Conservation (phyloP, 2,888 invertebrate species). For the Macaria liturata region DNA sequence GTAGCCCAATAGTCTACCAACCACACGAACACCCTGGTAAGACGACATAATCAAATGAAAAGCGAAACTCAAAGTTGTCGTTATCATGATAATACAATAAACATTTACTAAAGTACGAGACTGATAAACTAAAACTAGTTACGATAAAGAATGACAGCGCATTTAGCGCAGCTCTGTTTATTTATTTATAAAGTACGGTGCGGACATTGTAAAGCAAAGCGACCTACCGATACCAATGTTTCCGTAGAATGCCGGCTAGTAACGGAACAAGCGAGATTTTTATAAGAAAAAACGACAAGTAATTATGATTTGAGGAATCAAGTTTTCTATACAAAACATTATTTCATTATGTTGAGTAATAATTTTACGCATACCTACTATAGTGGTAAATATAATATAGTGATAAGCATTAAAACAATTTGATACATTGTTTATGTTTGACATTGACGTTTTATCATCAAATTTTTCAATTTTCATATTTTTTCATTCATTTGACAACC, state of each 20-base stretch:
- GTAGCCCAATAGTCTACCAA: conserved; percentile 53
- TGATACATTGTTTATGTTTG: no score
- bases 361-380: no score
- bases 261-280: no score
- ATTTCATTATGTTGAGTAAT: no score
- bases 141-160: conserved; percentile 19
- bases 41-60: conserved; percentile 41
- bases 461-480: no score
- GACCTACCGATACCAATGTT: background rate
- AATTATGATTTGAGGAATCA: background rate
- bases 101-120: no score
- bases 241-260: no score
- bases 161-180: conserved; percentile 1
- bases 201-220: background rate
- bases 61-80: conserved; percentile 37
- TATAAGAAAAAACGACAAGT: background rate
- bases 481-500: conserved; percentile 1
- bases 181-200: background rate
- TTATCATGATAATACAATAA: conserved; percentile 28
- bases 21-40: conserved; percentile 42
- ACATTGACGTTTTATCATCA: no score
- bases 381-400: no score
- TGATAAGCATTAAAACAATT: no score
- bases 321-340: background rate
- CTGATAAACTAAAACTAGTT: conserved; percentile 2